Evolutionary conservation across 92 coral and sea anemone genomes (phyloP).

Genomic region (Zoanthus sansibaricus): DNA sequence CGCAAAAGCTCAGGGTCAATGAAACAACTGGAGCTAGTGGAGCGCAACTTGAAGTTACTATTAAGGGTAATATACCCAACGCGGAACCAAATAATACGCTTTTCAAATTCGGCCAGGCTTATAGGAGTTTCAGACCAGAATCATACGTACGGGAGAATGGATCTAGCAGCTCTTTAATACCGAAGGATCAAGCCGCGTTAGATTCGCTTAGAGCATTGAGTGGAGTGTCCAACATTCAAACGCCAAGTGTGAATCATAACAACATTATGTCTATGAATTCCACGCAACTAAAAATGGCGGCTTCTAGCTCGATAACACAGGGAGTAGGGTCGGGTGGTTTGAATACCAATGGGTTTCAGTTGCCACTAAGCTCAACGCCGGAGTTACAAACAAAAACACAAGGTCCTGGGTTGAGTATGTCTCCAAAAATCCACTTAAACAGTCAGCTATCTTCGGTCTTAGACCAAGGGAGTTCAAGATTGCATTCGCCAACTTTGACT

Average conservation of each 20-base stretch:
- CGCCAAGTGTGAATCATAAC: slow-evolving; percentile 38
- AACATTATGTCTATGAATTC: slow-evolving; percentile 45
- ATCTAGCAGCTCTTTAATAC: slow-evolving; percentile 51
- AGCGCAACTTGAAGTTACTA: slow-evolving; percentile 74
- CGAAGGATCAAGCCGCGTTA: slow-evolving; percentile 74
- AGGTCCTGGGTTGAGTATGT: slow-evolving; percentile 62
- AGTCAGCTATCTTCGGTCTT: slow-evolving; percentile 75
- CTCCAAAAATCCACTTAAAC: slow-evolving; percentile 77
- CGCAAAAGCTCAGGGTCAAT: slow-evolving; percentile 81
- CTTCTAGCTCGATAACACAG: slow-evolving; percentile 33
- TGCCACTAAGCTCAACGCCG: slow-evolving; percentile 76
- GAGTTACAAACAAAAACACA: slow-evolving; percentile 73
- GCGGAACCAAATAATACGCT: slow-evolving; percentile 75
- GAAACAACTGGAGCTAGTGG: slow-evolving; percentile 45
- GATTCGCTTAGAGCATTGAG: slow-evolving; percentile 29
- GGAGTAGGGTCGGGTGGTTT: slow-evolving; percentile 30
- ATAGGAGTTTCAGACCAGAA: slow-evolving; percentile 68
- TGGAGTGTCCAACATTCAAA: slow-evolving; percentile 38
- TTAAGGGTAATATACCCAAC: slow-evolving; percentile 74
- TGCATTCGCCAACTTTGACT: slow-evolving; percentile 51
- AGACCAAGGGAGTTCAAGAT: slow-evolving; percentile 72
- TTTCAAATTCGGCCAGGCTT: slow-evolving; percentile 67
- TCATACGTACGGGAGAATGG: slow-evolving; percentile 78
- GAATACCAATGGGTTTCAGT: slow-evolving; percentile 89
- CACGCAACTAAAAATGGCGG: slow-evolving; percentile 52